A percentile compares a stretch with the other conserved stretches of the same genome.
Conservation (phyloP, 2,797 vertebrate genomes). For the Sorex maritimensis region DNA sequence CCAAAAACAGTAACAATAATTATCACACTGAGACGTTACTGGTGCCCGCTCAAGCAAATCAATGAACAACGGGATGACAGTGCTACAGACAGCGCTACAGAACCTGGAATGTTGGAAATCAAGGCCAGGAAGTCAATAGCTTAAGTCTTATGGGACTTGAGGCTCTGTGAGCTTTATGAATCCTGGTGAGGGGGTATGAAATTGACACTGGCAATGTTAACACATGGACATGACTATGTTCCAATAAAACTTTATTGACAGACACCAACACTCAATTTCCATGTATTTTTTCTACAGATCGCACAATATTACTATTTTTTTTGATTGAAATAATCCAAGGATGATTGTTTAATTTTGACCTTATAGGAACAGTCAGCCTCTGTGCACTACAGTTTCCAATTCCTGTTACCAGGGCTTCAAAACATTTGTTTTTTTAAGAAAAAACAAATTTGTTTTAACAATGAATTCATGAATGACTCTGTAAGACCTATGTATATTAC, state of each 20-base stretch:
- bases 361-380: not conserved
- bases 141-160: not conserved
- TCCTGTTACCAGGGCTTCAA: not conserved
- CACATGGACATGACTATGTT: fast-evolving
- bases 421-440: no score
- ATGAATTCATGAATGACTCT: not conserved
- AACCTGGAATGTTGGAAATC: not conserved
- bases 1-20: no score
- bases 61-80: no score
- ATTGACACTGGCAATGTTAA: not conserved
- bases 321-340: constrained; percentile 27
- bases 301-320: constrained; percentile 37
- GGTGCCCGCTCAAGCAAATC: no score
- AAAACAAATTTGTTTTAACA: not conserved
- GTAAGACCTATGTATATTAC: not conserved
- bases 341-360: not conserved
- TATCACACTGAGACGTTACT: no score
- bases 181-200: not conserved
- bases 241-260: constrained; percentile 55
- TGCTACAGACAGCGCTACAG: not conserved
- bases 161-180: not conserved
- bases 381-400: not conserved
- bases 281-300: constrained; percentile 4
- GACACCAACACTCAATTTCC: not conserved
- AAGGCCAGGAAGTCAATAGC: not conserved